Conservation (phyloP, 2,113 vertebrate species). For the Actenoides hombroni region DNA sequence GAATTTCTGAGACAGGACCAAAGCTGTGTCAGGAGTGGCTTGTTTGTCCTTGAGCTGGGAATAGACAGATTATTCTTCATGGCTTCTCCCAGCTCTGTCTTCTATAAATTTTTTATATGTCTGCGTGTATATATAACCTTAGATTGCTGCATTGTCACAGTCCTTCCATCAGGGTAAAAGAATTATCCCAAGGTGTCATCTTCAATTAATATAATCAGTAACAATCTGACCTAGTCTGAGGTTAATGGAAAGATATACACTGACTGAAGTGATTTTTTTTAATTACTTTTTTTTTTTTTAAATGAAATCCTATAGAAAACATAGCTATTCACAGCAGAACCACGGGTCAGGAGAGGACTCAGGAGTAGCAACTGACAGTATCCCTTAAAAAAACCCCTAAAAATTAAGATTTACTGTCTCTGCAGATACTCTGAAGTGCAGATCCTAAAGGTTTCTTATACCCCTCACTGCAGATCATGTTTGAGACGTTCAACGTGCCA, state of each 20-base stretch:
- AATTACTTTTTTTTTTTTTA: background rate
- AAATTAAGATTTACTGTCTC: background rate
- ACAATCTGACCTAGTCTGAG: background rate
- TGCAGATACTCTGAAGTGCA: background rate
- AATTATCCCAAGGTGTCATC: background rate
- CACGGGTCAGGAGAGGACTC: background rate
- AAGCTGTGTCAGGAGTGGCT: background rate
- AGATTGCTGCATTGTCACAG: background rate
- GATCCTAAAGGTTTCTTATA: background rate
- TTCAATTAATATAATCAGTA: background rate
- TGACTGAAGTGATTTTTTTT: background rate
- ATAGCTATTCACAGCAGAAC: background rate
- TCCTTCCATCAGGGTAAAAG: background rate
- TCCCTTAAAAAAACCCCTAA: background rate
- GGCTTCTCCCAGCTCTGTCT: background rate
- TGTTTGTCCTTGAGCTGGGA: background rate
- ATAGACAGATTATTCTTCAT: background rate
- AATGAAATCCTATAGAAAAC: background rate
- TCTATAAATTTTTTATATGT: background rate
- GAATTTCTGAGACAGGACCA: background rate
- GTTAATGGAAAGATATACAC: background rate
- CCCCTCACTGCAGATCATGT: conserved; percentile 26
- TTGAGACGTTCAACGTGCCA: conserved; percentile 45
- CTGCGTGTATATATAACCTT: background rate
- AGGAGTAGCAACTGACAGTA: background rate